These are phyloP conservation scores for Drosophila orena DNA, from an alignment of 1,140 invertebrate species.

Conservation along the genomic window DNA sequence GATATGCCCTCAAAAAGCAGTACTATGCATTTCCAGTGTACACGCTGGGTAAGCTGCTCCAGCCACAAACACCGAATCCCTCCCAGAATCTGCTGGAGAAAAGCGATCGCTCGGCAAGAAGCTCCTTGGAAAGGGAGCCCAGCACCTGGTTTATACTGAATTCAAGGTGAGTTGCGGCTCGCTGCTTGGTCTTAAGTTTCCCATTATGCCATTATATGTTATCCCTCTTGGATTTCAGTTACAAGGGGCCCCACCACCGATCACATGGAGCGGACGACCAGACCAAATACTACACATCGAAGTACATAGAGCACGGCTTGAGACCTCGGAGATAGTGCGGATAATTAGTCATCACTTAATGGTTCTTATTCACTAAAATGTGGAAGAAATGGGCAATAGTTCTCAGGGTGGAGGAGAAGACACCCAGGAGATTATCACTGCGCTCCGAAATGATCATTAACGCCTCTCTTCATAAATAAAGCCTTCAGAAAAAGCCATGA, in stretches of 20 bases:
- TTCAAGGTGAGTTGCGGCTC: constrained; percentile 56
- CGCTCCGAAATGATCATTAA: constrained; percentile 53
- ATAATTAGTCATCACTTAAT: background rate
- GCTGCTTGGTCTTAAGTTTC: too few species aligned
- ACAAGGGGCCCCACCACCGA: constrained; percentile 57
- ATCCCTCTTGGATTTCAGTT: constrained; percentile 33
- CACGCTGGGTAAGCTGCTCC: constrained; percentile 69
- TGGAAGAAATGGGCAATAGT: too few species aligned
- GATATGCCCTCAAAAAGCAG: constrained; percentile 58
- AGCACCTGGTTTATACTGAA: constrained; percentile 79
- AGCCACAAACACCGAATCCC: background rate
- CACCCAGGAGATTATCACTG: constrained; percentile 19
- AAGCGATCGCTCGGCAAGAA: constrained; percentile 10
- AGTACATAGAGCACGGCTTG: constrained; percentile 45
- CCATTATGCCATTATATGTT: background rate
- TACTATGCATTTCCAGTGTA: constrained; percentile 77
- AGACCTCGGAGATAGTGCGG: constrained; percentile 7
- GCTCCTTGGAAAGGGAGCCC: constrained; percentile 18
- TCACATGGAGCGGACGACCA: constrained; percentile 10
- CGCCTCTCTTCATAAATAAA: constrained; percentile 32
- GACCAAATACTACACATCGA: constrained; percentile 67
- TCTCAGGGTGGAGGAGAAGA: too few species aligned
- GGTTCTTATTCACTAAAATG: background rate
- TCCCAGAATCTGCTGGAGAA: constrained; percentile 13
- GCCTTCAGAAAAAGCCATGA: background rate